Conservation (phyloP, 2,113 vertebrate genomes). For the Phaethornis superciliosus region DNA sequence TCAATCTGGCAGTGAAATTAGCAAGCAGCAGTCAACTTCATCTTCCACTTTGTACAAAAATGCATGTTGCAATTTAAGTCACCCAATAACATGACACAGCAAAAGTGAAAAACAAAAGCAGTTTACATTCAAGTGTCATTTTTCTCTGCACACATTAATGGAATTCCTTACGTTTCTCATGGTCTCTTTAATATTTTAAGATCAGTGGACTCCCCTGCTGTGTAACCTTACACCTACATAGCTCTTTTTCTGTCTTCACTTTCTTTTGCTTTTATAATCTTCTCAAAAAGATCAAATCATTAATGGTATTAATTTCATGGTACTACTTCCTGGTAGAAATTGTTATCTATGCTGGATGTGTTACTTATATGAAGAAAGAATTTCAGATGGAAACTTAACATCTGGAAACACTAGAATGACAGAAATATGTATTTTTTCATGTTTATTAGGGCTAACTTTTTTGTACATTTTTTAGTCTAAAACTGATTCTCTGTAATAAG, state of each 20-base stretch:
- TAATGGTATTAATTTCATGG: constrained; percentile 58
- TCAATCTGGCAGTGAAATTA: neutral
- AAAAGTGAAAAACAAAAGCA: constrained; percentile 6
- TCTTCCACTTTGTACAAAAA: neutral
- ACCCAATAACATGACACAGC: neutral
- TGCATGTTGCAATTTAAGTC: neutral
- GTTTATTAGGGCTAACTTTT: constrained; percentile 34
- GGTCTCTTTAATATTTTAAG: constrained; percentile 50
- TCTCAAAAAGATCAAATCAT: constrained; percentile 71
- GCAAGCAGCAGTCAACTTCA: neutral
- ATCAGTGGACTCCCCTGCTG: constrained; percentile 68
- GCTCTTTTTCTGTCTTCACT: neutral
- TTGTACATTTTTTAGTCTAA: neutral
- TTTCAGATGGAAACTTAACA: constrained; percentile 69
- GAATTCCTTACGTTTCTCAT: constrained; percentile 48
- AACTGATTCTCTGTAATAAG: neutral
- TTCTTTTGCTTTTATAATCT: constrained; percentile 17
- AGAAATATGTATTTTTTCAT: constrained; percentile 18
- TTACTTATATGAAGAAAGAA: constrained; percentile 43
- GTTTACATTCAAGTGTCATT: constrained; percentile 48
- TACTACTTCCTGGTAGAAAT: constrained; percentile 25
- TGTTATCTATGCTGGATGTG: constrained; percentile 47
- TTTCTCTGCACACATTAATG: constrained; percentile 28
- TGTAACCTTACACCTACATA: constrained; percentile 64
- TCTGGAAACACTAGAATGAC: constrained; percentile 33